These are phyloP conservation scores for Falco rusticolus DNA, from an alignment of 2,797 vertebrate genomes.

Conservation along the genomic window DNA sequence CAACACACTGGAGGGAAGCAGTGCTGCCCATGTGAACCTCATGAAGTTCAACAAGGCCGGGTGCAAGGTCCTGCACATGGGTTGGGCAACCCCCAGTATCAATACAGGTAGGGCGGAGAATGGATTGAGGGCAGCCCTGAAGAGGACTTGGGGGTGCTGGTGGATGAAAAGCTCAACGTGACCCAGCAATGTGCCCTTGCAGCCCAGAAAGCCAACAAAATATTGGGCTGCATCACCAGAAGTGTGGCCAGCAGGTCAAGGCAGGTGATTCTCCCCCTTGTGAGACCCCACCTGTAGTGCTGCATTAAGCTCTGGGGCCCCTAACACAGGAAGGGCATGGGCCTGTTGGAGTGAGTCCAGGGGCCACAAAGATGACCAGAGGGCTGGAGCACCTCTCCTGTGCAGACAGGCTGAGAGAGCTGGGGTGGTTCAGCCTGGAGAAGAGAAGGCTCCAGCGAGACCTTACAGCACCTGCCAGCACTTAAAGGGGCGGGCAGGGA, in stretches of 20 bases:
- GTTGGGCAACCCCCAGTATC: neutral
- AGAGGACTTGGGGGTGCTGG: no score
- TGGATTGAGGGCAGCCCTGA: no score
- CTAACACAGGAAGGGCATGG: no score
- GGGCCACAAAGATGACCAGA: neutral
- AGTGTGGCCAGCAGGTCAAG: no score
- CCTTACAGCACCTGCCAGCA: no score
- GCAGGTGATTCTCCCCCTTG: no score
- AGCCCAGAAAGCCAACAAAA: neutral
- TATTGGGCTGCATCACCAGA: no score
- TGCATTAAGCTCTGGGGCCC: no score
- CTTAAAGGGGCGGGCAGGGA: no score
- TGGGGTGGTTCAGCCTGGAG: neutral
- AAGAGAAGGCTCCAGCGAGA: neutral
- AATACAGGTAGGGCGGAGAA: neutral
- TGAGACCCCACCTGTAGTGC: no score
- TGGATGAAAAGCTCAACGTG: neutral
- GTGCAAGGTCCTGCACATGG: neutral
- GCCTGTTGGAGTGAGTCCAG: neutral
- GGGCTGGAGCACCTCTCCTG: neutral
- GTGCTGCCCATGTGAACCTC: no score
- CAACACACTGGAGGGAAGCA: no score
- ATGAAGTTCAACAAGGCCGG: neutral
- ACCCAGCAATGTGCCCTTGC: neutral
- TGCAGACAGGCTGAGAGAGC: neutral